These are phyloP conservation scores for Babylonia areolata DNA, from an alignment of 1,140 invertebrate species.

Conservation along the genomic window DNA sequence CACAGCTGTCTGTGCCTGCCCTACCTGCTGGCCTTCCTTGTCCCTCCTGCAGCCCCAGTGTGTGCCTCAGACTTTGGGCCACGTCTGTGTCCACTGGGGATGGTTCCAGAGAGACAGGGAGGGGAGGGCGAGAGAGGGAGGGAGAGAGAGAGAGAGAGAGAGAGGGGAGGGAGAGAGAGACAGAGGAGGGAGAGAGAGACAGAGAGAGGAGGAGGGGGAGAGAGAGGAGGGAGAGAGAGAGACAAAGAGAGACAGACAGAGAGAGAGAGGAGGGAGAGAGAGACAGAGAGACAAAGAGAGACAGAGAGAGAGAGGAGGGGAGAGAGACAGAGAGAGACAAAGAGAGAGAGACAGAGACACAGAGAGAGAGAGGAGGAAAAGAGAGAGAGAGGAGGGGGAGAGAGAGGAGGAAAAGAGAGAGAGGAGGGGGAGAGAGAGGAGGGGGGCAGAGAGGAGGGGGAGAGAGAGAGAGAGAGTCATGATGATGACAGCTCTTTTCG, in stretches of 20 bases:
- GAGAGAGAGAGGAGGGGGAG: neutral
- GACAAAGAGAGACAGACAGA: neutral
- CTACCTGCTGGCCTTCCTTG: too few species aligned
- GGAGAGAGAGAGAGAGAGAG: constrained; percentile 14
- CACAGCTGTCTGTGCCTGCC: too few species aligned
- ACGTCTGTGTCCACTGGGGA: too few species aligned
- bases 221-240: neutral
- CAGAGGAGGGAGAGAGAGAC: neutral
- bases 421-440: neutral
- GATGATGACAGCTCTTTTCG: too few species aligned
- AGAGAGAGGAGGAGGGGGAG: neutral
- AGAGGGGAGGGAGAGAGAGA: neutral
- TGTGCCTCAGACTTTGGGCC: too few species aligned
- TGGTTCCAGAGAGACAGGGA: too few species aligned
- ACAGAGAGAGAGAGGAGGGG: neutral
- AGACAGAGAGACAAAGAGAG: neutral
- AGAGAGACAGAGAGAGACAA: neutral
- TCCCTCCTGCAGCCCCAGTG: too few species aligned
- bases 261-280: neutral
- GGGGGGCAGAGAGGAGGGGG: neutral
- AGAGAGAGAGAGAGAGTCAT: neutral
- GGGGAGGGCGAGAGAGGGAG: neutral
- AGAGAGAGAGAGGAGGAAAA: constrained; percentile 1
- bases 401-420: neutral
- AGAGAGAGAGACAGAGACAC: neutral